phyloP scores from a whole-genome alignment of 2,113 vertebrate genomes.

The Procavia capensis region DNA sequence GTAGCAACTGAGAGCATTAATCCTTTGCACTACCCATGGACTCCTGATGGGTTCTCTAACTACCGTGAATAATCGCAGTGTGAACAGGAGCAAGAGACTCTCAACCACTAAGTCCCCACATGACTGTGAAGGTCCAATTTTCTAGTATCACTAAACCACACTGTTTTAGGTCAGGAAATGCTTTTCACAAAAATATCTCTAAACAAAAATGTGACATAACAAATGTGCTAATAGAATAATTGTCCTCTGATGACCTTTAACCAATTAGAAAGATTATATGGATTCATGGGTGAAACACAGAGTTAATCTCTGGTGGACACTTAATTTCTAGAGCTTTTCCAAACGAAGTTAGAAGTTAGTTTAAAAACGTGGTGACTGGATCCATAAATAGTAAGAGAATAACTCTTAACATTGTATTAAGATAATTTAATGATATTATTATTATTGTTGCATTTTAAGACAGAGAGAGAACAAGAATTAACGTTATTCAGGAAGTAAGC shows the following conservation, averaged over 20 bases:
- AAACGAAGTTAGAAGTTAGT: background rate
- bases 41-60: background rate
- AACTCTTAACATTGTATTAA: background rate
- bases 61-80: background rate
- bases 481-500: background rate
- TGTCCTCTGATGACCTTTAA: background rate
- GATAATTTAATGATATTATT: background rate
- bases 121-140: background rate
- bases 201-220: background rate
- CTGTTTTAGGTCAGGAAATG: background rate
- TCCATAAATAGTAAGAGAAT: background rate
- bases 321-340: constrained; percentile 5
- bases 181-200: background rate
- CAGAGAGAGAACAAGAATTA: background rate
- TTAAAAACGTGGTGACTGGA: background rate
- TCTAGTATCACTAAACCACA: background rate
- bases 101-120: background rate
- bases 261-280: background rate
- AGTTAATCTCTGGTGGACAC: background rate
- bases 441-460: constrained; percentile 18
- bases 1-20: too few species aligned
- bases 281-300: background rate
- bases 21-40: background rate
- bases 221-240: background rate
- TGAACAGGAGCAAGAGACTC: background rate